Conservation (phyloP, 2,113 vertebrate genomes). For the Gymnobelideus leadbeateri region DNA sequence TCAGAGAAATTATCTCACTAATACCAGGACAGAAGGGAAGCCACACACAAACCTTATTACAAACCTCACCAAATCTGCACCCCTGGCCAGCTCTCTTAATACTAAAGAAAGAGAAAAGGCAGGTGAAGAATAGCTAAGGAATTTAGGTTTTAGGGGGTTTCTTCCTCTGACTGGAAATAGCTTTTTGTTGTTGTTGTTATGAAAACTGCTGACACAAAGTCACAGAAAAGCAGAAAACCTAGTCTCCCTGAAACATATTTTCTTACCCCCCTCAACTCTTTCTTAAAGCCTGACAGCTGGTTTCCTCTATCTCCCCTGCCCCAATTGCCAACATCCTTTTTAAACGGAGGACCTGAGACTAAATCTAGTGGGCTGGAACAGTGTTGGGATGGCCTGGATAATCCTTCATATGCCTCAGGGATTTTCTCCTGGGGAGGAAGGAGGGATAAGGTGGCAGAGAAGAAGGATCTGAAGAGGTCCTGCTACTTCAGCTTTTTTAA, state of each 20-base stretch:
- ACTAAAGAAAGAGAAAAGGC: conserved; percentile 7
- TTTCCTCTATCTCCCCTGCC: background rate
- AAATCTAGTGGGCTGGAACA: background rate
- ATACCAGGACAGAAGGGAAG: background rate
- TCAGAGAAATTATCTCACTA: background rate
- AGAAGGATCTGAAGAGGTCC: background rate
- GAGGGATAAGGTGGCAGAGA: too few species aligned
- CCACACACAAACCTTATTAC: too few species aligned
- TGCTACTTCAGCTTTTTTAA: background rate
- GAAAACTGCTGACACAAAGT: conserved; percentile 1
- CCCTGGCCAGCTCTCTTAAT: background rate
- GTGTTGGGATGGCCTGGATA: background rate
- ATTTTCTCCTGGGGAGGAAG: conserved; percentile 5
- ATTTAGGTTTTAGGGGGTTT: background rate
- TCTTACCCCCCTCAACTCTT: background rate
- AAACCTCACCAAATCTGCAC: background rate
- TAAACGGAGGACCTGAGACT: background rate
- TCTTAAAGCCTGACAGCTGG: conserved; percentile 17
- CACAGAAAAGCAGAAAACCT: background rate
- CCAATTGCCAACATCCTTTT: background rate
- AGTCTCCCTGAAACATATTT: background rate
- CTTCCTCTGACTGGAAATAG: conserved; percentile 4
- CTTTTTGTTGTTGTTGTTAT: background rate
- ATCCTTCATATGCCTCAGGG: background rate
- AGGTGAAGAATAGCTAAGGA: background rate